These are phyloP conservation scores for Holothuria scabra DNA, from an alignment of 53 echinoderm and acorn worm genomes.

Conservation along the genomic window DNA sequence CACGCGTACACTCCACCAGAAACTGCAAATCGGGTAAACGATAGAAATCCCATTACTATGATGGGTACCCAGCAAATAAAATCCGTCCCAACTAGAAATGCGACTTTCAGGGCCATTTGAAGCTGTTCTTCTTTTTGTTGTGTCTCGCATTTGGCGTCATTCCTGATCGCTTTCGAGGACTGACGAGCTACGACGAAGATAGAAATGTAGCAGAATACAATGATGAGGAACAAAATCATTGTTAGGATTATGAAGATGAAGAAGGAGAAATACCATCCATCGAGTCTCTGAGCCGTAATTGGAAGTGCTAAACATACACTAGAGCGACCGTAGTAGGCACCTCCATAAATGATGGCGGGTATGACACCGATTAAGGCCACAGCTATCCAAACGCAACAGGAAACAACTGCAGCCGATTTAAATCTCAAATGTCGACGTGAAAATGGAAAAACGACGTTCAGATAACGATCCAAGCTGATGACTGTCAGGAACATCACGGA, in stretches of 20 bases:
- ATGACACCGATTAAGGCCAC: conserved; percentile 53
- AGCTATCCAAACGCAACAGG: conserved; percentile 53
- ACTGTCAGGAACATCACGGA: conserved; percentile 72
- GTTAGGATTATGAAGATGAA: conserved; percentile 66
- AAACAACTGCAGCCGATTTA: conserved; percentile 55
- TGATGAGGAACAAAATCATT: conserved; percentile 57
- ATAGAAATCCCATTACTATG: conserved; percentile 63
- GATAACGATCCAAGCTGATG: conserved; percentile 71
- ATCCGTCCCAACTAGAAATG: conserved; percentile 64
- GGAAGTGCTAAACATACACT: conserved; percentile 80
- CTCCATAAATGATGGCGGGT: conserved; percentile 66
- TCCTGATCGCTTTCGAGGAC: conserved; percentile 43
- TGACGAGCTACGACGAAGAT: conserved; percentile 65
- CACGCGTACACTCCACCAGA: conserved; percentile 38
- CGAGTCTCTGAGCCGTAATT: conserved; percentile 48
- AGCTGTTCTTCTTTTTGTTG: conserved; percentile 45
- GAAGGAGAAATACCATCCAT: conserved; percentile 78
- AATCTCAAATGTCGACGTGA: conserved; percentile 57
- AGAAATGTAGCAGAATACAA: conserved; percentile 63
- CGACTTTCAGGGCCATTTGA: conserved; percentile 57
- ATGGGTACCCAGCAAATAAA: conserved; percentile 71
- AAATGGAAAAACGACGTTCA: conserved; percentile 68
- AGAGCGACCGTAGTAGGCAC: conserved; percentile 72
- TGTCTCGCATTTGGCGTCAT: not conserved
- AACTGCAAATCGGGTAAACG: conserved; percentile 57